phyloP scores from a whole-genome alignment of 2,113 vertebrate species.

The Physeter macrocephalus region DNA sequence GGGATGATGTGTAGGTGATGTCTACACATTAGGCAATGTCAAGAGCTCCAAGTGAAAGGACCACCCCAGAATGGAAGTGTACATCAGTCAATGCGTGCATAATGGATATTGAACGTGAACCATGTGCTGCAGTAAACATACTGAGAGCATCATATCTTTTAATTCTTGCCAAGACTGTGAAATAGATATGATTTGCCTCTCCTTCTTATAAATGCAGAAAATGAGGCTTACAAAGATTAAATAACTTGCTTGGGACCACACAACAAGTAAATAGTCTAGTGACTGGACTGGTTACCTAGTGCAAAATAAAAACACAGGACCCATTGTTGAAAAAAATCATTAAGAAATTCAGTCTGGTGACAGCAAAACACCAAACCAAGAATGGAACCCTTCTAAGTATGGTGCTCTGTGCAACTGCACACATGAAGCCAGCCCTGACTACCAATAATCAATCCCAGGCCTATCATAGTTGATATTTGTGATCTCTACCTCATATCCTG shows the following conservation, averaged over 20 bases:
- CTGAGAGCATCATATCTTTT: neutral
- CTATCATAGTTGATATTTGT: neutral
- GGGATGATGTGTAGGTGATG: neutral
- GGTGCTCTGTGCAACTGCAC: neutral
- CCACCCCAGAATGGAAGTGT: neutral
- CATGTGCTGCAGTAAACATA: neutral
- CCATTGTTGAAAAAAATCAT: neutral
- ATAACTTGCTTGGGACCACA: neutral
- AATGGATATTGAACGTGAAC: neutral
- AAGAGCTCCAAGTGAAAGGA: neutral
- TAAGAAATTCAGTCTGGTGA: neutral
- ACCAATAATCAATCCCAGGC: neutral
- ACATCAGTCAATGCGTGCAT: neutral
- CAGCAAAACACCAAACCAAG: neutral
- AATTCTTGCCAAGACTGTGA: neutral
- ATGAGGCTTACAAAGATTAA: neutral
- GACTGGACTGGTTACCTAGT: neutral
- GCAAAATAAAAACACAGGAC: neutral
- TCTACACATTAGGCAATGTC: neutral
- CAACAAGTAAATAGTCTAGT: neutral
- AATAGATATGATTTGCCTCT: neutral
- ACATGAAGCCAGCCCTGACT: neutral
- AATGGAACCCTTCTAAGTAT: neutral
- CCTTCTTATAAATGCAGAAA: neutral
- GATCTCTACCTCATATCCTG: neutral